A percentile compares a stretch with the other conserved stretches of the same genome.
Evolutionary conservation across 2,113 vertebrate species (phyloP).

Genomic region (Pao palembangensis): DNA sequence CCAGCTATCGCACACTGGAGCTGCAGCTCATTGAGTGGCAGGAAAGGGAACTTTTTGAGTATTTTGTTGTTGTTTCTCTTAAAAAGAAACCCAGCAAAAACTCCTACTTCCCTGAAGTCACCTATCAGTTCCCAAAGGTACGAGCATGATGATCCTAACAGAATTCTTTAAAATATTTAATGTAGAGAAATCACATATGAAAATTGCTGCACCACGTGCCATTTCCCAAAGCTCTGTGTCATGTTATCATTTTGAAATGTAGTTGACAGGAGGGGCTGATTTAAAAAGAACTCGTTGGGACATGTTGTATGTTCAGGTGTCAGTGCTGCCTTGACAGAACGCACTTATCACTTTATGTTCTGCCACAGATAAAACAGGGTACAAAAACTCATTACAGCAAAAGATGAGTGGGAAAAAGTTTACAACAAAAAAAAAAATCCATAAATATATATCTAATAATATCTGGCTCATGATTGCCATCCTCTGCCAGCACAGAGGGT

Average conservation of each 20-base stretch:
- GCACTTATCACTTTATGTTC: not conserved
- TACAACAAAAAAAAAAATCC: slow-evolving; percentile 45
- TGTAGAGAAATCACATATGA: no score
- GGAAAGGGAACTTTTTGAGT: slow-evolving; percentile 96
- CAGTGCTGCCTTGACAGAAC: no score
- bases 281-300: not conserved
- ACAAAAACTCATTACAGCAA: slow-evolving; percentile 1
- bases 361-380: not conserved
- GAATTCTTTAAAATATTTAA: not conserved
- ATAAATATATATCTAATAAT: slow-evolving; percentile 49
- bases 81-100: slow-evolving; percentile 96
- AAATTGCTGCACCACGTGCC: no score
- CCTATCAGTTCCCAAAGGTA: slow-evolving; percentile 99
- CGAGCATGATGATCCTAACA: slow-evolving; percentile 3
- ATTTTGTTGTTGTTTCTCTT: slow-evolving; percentile 95
- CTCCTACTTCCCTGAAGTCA: slow-evolving; percentile 91
- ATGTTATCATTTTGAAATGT: slow-evolving; percentile 8
- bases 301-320: not conserved
- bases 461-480: slow-evolving; percentile 34
- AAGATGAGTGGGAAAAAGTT: slow-evolving; percentile 22
- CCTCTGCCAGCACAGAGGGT: slow-evolving; percentile 26
- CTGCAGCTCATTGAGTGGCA: slow-evolving; percentile 98
- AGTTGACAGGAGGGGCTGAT: not conserved
- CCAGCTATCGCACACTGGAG: slow-evolving; percentile 95
- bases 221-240: no score